phyloP scores from a whole-genome alignment of 2,797 vertebrate species.

The Denticeps clupeoides region DNA sequence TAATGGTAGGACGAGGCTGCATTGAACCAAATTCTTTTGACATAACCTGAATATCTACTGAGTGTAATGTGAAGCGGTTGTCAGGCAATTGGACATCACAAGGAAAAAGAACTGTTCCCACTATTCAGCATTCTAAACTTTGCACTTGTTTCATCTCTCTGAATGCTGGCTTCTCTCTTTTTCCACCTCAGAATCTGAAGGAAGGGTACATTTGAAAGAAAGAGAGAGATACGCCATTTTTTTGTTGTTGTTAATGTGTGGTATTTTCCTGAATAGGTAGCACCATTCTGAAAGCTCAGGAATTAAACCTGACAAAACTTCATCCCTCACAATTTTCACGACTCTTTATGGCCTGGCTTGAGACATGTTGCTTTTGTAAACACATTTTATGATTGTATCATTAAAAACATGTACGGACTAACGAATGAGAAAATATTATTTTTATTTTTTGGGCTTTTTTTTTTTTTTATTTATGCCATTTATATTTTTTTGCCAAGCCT shows the following conservation, averaged over 20 bases:
- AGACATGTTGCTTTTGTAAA: slow-evolving; percentile 18
- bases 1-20: too few species aligned
- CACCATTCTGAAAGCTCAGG: too few species aligned
- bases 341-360: not conserved
- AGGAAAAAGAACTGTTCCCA: not conserved
- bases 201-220: too few species aligned
- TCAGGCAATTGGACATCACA: not conserved
- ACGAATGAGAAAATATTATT: slow-evolving; percentile 23
- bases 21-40: slow-evolving; percentile 24
- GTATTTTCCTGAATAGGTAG: too few species aligned
- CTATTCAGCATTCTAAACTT: slow-evolving; percentile 1
- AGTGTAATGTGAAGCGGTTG: slow-evolving; percentile 17
- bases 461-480: slow-evolving; percentile 16
- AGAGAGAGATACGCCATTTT: too few species aligned
- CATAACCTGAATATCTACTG: slow-evolving; percentile 30
- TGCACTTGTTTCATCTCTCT: not conserved
- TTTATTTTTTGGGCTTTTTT: slow-evolving; percentile 13
- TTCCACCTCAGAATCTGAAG: too few species aligned
- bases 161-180: not conserved
- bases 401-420: slow-evolving; percentile 22
- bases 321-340: not conserved
- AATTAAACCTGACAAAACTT: too few species aligned
- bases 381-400: slow-evolving; percentile 25
- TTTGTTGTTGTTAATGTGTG: too few species aligned
- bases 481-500: slow-evolving; percentile 23